A percentile compares a stretch with the other conserved stretches of the same genome.
Evolutionary conservation across 1,140 invertebrate species (phyloP).

Genomic region (Frieseomelitta varia): DNA sequence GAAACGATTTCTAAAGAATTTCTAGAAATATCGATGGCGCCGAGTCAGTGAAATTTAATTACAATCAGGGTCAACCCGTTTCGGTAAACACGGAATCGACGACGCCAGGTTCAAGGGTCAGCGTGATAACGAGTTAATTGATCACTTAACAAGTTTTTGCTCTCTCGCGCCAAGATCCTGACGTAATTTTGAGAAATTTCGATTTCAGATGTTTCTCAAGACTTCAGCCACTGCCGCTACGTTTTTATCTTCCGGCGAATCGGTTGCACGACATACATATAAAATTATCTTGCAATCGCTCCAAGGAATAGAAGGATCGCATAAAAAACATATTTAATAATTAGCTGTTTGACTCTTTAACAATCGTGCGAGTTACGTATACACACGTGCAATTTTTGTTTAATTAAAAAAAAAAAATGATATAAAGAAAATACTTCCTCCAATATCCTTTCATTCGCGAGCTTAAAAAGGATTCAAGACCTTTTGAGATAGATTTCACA

Average conservation of each 20-base stretch:
- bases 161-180: conserved; percentile 6
- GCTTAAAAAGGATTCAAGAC: no score
- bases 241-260: no score
- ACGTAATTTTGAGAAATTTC: conserved; percentile 40
- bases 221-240: background rate
- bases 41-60: conserved; percentile 51
- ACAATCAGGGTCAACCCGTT: conserved; percentile 68
- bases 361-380: no score
- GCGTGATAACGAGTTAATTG: conserved; percentile 65
- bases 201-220: conserved; percentile 12
- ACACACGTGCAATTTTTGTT: no score
- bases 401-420: no score
- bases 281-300: no score
- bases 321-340: no score
- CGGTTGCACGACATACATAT: background rate
- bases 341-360: no score
- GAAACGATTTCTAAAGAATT: conserved; percentile 1
- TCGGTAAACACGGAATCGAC: conserved; percentile 71
- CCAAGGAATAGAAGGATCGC: no score
- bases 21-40: conserved; percentile 38
- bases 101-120: conserved; percentile 65
- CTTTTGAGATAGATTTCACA: background rate
- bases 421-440: no score
- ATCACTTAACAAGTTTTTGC: conserved; percentile 60
- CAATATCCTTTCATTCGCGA: background rate